phyloP scores from a whole-genome alignment of 2,888 invertebrate species.

The Agapostemon virescens region DNA sequence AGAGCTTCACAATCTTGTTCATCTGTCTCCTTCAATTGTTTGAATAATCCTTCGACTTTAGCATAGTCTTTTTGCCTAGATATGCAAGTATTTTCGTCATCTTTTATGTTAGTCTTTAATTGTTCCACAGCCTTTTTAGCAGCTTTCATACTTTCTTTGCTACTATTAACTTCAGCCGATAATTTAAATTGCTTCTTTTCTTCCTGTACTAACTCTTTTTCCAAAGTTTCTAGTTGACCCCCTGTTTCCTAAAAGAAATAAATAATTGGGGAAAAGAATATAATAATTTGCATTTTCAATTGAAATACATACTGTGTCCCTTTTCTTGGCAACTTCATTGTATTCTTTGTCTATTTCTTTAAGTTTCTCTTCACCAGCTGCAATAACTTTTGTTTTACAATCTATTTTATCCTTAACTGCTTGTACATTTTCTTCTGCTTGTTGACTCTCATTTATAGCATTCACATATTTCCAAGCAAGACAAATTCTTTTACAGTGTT shows the following conservation, averaged over 20 bases:
- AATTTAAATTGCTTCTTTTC: slow-evolving; percentile 87
- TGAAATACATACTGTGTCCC: slow-evolving; percentile 84
- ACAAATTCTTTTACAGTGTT: slow-evolving; percentile 88
- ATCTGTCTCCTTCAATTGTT: slow-evolving; percentile 86
- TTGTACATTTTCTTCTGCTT: slow-evolving; percentile 82
- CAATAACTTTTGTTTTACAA: slow-evolving; percentile 82
- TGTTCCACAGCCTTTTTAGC: slow-evolving; percentile 87
- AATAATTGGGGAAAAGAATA: slow-evolving; percentile 18
- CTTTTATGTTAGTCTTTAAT: slow-evolving; percentile 85
- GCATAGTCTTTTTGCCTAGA: slow-evolving; percentile 84
- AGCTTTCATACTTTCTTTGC: slow-evolving; percentile 85
- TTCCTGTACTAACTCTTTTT: slow-evolving; percentile 84
- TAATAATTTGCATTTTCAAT: neutral
- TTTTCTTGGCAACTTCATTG: slow-evolving; percentile 84
- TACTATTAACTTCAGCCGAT: slow-evolving; percentile 84
- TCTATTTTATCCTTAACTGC: slow-evolving; percentile 83
- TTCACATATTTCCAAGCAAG: slow-evolving; percentile 87
- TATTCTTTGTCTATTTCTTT: slow-evolving; percentile 83
- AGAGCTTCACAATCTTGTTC: slow-evolving; percentile 86
- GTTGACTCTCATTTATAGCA: slow-evolving; percentile 81
- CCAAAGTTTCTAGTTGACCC: slow-evolving; percentile 84
- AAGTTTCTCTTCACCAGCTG: slow-evolving; percentile 82
- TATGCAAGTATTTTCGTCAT: slow-evolving; percentile 85
- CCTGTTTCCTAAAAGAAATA: slow-evolving; percentile 84
- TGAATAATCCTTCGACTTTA: slow-evolving; percentile 85